A percentile compares a stretch with the other conserved stretches of the same genome.
phyloP scores from a whole-genome alignment of 2,888 invertebrate genomes.

The Thysanoteuthis rhombus region DNA sequence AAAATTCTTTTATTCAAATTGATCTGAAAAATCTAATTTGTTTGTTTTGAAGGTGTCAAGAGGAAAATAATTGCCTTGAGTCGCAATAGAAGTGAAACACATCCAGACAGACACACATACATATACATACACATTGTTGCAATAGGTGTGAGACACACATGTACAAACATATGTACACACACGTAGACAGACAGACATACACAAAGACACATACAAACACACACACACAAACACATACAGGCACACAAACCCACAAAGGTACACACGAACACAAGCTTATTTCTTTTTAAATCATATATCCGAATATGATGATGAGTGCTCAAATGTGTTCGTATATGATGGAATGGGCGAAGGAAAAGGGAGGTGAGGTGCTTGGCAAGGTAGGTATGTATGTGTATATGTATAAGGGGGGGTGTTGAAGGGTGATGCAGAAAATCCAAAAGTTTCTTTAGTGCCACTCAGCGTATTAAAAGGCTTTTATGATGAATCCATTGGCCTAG shows the following conservation, averaged over 20 bases:
- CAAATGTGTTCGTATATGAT: background rate
- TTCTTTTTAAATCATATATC: background rate
- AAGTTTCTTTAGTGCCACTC: background rate
- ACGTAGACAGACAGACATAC: no score
- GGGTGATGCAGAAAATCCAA: background rate
- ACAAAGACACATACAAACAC: no score
- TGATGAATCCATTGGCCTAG: background rate
- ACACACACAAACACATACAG: no score
- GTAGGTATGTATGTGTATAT: background rate
- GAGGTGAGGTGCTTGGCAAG: background rate
- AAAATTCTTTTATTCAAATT: background rate
- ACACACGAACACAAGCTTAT: background rate
- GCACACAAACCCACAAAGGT: no score
- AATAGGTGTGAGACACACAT: no score
- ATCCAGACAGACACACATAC: background rate
- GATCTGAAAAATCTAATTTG: background rate
- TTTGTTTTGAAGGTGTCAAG: no score
- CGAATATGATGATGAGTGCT: background rate
- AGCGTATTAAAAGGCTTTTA: background rate
- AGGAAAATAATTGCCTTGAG: no score
- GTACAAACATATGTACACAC: no score
- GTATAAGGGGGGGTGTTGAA: no score
- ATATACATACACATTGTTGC: no score
- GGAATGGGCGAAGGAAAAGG: background rate
- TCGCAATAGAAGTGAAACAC: no score